Evolutionary conservation across 2,113 vertebrate species (phyloP), one percentile per base, ranked within the genome.

Genomic region (Herpailurus yagouaroundi): DNA sequence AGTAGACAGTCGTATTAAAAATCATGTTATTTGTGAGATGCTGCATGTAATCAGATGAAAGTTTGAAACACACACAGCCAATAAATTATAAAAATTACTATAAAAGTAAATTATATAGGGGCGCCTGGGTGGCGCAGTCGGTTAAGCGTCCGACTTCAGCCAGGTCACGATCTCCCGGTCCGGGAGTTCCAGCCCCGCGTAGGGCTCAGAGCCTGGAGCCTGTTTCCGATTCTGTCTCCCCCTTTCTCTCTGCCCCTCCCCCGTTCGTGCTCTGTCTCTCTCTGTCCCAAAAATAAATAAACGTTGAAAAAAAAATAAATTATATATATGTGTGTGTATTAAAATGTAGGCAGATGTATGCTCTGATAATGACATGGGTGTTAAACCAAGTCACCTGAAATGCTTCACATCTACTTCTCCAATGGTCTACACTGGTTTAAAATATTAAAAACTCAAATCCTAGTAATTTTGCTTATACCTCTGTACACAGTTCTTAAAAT

Each of bases 351-450:
- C 68, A 73, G 69, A 76, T 45, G 12, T 33, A 31, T 7, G 7
- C 9, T 92, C 18, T 29, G 52, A 33, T 76, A 71, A 19, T 50
- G 31, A 29, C 57, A 21, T 31, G 11, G 33, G 10, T 60, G 23
- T 80, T 88, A 94, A 64, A 74, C 7, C 33, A 90, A 63, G 41
- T 55, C 63, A 41, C 31, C 60, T 85, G 52, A 96, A 96, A 93
- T 73, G 8, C 3, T 85, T 83, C 2, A 19, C 4, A 66, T 91
- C 33, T 86, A 33, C 4, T 83, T 94, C 57, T 81, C 50, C 57
- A 90, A 25, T 63, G 7, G 13, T 76, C 79, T 71, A n/a, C 29
- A 57, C 31, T 73, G 69, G 23, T 73, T 96, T 87, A 84, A 96
- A 76, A 84, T 92, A 64, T 41, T 96, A 80, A 90, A 82, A 92